Evolutionary conservation across 2,888 invertebrate genomes (phyloP).

Genomic region (Metellina segmentata): DNA sequence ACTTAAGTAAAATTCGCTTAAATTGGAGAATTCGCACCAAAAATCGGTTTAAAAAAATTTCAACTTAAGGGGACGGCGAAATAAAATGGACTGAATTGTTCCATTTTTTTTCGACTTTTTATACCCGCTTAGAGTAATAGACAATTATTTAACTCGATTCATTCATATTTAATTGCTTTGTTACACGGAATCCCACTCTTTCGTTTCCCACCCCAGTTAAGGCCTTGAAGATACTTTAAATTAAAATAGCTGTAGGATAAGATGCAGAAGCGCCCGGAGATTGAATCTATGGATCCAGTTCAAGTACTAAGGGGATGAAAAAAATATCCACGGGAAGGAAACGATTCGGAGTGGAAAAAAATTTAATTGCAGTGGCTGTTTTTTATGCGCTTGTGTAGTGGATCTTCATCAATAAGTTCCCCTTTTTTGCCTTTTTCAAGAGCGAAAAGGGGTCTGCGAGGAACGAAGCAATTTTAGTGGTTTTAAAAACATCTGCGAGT

Average conservation of each 20-base stretch:
- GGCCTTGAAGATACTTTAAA: background rate
- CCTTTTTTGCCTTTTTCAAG: background rate
- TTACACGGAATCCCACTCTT: background rate
- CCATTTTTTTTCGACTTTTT: too few species aligned
- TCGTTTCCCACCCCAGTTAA: background rate
- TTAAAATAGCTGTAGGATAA: background rate
- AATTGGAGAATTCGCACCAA: too few species aligned
- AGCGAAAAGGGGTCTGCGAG: background rate
- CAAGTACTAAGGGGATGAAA: background rate
- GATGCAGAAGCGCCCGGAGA: background rate
- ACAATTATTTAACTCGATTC: background rate
- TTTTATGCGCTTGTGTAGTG: background rate
- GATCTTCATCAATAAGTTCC: background rate
- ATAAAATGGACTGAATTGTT: too few species aligned
- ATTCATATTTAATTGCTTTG: conserved; percentile 1
- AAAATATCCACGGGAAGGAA: background rate
- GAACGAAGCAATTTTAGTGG: conserved; percentile 1
- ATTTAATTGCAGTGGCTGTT: background rate
- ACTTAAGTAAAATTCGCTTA: too few species aligned
- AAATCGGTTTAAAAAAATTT: too few species aligned
- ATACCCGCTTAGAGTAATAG: too few species aligned
- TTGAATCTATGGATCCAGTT: background rate
- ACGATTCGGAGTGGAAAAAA: background rate
- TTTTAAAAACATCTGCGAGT: conserved; percentile 22
- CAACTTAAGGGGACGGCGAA: too few species aligned